These are phyloP conservation scores for Platysteira castanea DNA, from an alignment of 2,113 vertebrate species.

Conservation along the genomic window DNA sequence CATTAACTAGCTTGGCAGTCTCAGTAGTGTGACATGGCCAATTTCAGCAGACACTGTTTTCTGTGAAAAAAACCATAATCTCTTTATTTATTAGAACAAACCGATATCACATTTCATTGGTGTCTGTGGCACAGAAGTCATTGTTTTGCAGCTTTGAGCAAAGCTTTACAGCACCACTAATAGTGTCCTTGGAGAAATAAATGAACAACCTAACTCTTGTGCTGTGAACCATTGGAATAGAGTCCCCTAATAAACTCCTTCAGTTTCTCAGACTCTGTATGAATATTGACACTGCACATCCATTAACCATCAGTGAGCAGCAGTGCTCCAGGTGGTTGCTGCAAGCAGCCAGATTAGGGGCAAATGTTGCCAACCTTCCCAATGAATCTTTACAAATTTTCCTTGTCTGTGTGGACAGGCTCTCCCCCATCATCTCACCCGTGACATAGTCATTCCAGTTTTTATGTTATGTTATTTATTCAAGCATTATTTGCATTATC, in stretches of 20 bases:
- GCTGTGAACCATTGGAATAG: not conserved
- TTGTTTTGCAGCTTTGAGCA: not conserved
- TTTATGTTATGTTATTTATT: not conserved
- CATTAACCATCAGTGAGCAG: not conserved
- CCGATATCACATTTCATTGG: not conserved
- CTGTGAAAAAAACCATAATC: not conserved
- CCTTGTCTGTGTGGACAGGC: not conserved
- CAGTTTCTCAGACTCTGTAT: not conserved
- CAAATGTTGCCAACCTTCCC: not conserved
- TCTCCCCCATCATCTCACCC: not conserved
- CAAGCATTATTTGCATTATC: not conserved
- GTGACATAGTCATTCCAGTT: not conserved
- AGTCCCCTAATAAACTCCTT: not conserved
- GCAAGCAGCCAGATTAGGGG: not conserved
- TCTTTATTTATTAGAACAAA: not conserved
- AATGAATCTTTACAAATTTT: not conserved
- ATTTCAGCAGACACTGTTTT: not conserved
- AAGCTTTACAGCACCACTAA: not conserved
- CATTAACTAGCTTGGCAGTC: not conserved
- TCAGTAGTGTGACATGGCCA: not conserved
- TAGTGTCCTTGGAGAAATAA: not conserved
- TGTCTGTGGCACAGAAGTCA: not conserved
- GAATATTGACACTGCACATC: not conserved
- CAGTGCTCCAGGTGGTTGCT: not conserved
- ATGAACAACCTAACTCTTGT: not conserved